These are phyloP conservation scores for Malurus alboscapulatus DNA, from an alignment of 2,113 vertebrate genomes.

Conservation along the genomic window DNA sequence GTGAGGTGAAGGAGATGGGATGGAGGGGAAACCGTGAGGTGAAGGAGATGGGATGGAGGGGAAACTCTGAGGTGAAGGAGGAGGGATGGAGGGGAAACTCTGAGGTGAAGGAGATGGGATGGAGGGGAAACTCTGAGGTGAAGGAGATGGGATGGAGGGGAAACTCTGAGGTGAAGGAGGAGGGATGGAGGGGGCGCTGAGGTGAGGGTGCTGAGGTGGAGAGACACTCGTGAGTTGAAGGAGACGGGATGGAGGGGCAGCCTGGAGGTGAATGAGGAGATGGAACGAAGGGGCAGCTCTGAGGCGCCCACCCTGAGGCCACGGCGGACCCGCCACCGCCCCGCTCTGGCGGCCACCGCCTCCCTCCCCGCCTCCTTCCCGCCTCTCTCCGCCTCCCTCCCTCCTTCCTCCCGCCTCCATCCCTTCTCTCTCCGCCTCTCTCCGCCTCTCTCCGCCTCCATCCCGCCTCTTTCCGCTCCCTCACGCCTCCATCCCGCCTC, in stretches of 20 bases:
- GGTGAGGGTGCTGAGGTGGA: neutral
- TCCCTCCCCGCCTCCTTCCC: neutral
- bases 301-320: neutral
- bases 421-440: too few relatives aligned
- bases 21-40: neutral
- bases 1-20: accelerated
- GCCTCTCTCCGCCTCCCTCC: neutral
- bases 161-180: neutral
- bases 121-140: neutral
- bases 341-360: neutral
- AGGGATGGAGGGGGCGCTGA: too few relatives aligned
- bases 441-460: too few relatives aligned
- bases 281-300: neutral
- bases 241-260: neutral
- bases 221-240: neutral
- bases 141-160: neutral
- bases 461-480: too few relatives aligned
- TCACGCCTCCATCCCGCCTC: too few relatives aligned
- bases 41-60: accelerated
- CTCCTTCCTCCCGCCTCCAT: too few relatives aligned
- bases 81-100: accelerated
- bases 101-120: accelerated
- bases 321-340: neutral
- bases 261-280: accelerated
- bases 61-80: neutral